These are phyloP conservation scores for Triplophysa dalaica DNA, from an alignment of 2,113 vertebrate species.

Conservation along the genomic window DNA sequence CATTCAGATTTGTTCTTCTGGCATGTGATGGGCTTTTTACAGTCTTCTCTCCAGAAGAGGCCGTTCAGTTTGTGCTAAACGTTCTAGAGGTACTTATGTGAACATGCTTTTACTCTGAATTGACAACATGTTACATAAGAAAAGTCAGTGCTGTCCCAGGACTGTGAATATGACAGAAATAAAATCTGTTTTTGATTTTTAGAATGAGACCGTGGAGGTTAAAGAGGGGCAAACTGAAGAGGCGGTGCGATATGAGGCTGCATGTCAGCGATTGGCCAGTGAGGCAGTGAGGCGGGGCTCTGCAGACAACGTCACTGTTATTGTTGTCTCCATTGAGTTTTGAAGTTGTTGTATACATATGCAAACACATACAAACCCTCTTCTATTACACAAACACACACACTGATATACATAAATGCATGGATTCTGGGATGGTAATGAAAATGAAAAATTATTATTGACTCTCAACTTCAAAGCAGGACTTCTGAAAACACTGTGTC, in stretches of 20 bases:
- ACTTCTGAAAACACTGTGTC: slow-evolving; percentile 32
- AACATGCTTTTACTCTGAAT: background rate
- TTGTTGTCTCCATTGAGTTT: slow-evolving; percentile 82
- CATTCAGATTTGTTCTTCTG: slow-evolving; percentile 88
- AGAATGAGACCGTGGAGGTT: slow-evolving; percentile 79
- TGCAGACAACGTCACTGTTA: slow-evolving; percentile 92
- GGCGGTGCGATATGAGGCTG: slow-evolving; percentile 77
- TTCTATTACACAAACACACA: background rate
- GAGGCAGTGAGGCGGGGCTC: slow-evolving; percentile 92
- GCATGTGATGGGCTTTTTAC: slow-evolving; percentile 97
- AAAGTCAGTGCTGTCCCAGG: too few relatives aligned
- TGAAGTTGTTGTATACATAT: slow-evolving; percentile 60
- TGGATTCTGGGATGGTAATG: background rate
- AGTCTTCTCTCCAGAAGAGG: slow-evolving; percentile 93
- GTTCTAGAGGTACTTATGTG: slow-evolving; percentile 80
- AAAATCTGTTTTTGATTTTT: slow-evolving; percentile 12
- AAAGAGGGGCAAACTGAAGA: slow-evolving; percentile 71
- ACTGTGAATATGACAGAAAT: background rate
- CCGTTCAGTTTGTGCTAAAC: slow-evolving; percentile 85
- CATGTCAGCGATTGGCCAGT: slow-evolving; percentile 86
- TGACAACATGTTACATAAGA: background rate
- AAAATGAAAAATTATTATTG: background rate
- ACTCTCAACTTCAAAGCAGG: slow-evolving; percentile 19
- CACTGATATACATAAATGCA: background rate
- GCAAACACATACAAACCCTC: background rate